Base-by-base conservation (phyloP, 64 coral and sea anemone genomes). In the Actinia equina region DNA sequence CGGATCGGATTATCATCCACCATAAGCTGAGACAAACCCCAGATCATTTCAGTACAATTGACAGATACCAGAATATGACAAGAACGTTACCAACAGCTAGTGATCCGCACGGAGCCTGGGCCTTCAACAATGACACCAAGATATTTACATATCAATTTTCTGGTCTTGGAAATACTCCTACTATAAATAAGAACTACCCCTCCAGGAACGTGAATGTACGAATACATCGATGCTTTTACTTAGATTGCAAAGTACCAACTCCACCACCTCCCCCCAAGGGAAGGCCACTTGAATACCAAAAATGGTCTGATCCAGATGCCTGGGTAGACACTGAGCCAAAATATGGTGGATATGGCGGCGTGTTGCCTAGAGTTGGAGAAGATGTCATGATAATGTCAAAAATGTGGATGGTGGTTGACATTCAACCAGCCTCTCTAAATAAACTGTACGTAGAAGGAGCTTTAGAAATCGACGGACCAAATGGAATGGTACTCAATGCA, bases 341-440 rank as follows among this genome's bases (percentile, higher is more conserved):
- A 25, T 95, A 88, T 86, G 97, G 93, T 51, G 93, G 97, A 59
- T 93, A 86, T 84, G 91, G 88, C 16, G 82, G 97, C 1, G 77
- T 88, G 12, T 46, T 99, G 22, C 97, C 97, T 19, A 83, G 83
- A 79, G 94, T 93, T 27, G 91, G 89, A 10, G 91, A 92, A n/a
- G 88, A 99, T 63, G 93, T 99, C 15, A 82, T 86, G 82, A 99
- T 99, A 54, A 57, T 77, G 62, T 18, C 82, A 58, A 79, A 92
- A 1, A 95, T 89, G 97, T 94, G 91, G 84, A 95, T 99, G 93
- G 77, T 99, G 12, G 93, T 93, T 4, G 91, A 95, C 41, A 91
- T 55, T 2, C 43, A 83, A 12, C 58, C 94, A 17, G 90, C 90
- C 56, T 80, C 85, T 15, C 44, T 99, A 20, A 91, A 95, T 86